phyloP scores from a whole-genome alignment of 2,797 vertebrate species.

The Enteromius viviparus region DNA sequence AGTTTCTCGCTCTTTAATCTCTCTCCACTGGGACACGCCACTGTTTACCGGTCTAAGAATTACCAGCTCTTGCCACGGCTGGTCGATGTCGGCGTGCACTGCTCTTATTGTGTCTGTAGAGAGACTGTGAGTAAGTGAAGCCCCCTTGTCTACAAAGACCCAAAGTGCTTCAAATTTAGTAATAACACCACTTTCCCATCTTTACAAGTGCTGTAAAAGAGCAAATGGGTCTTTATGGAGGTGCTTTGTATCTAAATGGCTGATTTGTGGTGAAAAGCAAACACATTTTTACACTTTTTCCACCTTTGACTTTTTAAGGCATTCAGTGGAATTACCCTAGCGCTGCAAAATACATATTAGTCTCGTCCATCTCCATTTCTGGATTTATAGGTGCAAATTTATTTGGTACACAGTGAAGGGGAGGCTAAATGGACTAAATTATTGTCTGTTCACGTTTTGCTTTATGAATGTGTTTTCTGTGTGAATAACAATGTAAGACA shows the following conservation, averaged over 20 bases:
- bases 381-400: constrained; percentile 9
- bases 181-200: constrained; percentile 24
- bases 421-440: constrained; percentile 46
- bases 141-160: constrained; percentile 38
- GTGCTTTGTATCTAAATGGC: background rate
- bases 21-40: constrained; percentile 35
- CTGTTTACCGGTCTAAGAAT: constrained; percentile 52
- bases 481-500: constrained; percentile 51
- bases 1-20: constrained; percentile 33
- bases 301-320: constrained; percentile 6
- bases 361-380: background rate
- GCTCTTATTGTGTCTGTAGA: constrained; percentile 32
- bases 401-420: constrained; percentile 35
- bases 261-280: constrained; percentile 12
- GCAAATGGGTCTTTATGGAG: constrained; percentile 24
- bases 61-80: constrained; percentile 45
- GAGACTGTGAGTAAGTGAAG: constrained; percentile 1
- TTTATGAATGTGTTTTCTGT: constrained; percentile 34
- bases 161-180: constrained; percentile 43
- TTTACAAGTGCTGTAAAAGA: constrained; percentile 35
- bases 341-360: background rate
- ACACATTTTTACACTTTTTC: constrained; percentile 8
- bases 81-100: constrained; percentile 34
- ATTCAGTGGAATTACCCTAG: background rate
- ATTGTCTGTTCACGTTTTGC: constrained; percentile 44